phyloP scores from a whole-genome alignment of 2,113 vertebrate species.

The Tapirus terrestris region DNA sequence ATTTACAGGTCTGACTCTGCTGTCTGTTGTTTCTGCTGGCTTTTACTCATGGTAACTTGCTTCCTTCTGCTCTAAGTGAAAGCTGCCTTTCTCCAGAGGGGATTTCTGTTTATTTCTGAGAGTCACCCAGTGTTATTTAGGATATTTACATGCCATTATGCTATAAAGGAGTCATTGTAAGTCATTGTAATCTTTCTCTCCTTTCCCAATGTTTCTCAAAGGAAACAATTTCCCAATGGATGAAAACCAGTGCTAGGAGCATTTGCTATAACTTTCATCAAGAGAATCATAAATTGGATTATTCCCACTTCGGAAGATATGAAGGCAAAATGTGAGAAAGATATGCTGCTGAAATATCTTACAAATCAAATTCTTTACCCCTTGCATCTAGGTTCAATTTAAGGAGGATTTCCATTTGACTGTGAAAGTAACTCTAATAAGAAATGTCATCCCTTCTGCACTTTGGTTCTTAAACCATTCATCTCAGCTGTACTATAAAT shows the following conservation, averaged over 20 bases:
- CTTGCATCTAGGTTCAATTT: neutral
- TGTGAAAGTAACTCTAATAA: neutral
- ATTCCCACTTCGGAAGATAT: neutral
- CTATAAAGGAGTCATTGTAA: neutral
- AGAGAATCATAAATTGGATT: neutral
- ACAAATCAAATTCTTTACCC: neutral
- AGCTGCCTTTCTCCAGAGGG: neutral
- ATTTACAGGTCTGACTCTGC: neutral
- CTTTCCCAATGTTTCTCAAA: neutral
- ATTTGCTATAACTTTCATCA: neutral
- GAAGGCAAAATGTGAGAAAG: neutral
- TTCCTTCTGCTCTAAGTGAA: neutral
- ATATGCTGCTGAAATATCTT: neutral
- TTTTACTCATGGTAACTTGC: neutral
- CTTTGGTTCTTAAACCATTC: neutral
- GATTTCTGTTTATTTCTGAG: constrained; percentile 1
- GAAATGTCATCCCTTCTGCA: neutral
- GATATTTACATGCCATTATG: neutral
- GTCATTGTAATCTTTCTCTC: neutral
- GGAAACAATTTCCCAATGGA: neutral
- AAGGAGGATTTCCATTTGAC: constrained; percentile 9
- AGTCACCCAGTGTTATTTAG: neutral
- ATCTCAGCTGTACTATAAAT: neutral
- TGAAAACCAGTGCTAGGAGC: neutral
- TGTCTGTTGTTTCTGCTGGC: neutral